Base-by-base conservation (phyloP, 1,140 invertebrate species). In the Palaemon carinicauda region DNA sequence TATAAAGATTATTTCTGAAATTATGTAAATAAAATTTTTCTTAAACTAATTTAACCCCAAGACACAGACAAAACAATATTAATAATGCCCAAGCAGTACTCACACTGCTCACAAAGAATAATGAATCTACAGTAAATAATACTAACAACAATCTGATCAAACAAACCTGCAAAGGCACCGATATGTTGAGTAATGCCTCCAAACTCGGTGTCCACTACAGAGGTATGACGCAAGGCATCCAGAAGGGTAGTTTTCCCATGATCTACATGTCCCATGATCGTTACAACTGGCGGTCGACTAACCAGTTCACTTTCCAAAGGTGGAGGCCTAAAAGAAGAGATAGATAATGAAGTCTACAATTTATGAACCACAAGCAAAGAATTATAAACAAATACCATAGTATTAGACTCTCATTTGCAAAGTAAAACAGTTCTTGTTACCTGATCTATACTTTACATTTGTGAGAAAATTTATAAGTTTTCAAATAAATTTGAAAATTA, bases 111-210 rank as follows among this genome's bases (percentile, higher is more conserved):
- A 41, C 12, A 5, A 41, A 41, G 41, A 9, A 41, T 4, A 41
- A n/a, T n/a, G n/a, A n/a, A n/a, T n/a, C n/a, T 41, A 41, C 3
- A 41, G 12, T 12, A 41, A 41, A 41, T 41, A 41, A 3, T 41
- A 12, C 12, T 41, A 41, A 41, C 41, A 5, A 1, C 41, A 41
- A 41, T 4, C 41, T 41, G 41, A 41, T 41, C 41, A 41, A 5
- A 41, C 41, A 41, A 41, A 92, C 93, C 96, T 91, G 95, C 95
- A 92, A 99, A 99, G 52, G 99, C 99, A 88, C 98, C 99, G 91
- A 99, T 99, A 91, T 99, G 98, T 92, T 99, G 99, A 0, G 99
- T 99, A 65, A 99, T 99, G 21, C 99, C 99, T n/a, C 99, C 99
- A 92, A 98, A 98, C 93, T 99, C 99, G 53, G 94, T 93, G 24